phyloP scores from a whole-genome alignment of 2,888 invertebrate species.

The Euzetes globulus region DNA sequence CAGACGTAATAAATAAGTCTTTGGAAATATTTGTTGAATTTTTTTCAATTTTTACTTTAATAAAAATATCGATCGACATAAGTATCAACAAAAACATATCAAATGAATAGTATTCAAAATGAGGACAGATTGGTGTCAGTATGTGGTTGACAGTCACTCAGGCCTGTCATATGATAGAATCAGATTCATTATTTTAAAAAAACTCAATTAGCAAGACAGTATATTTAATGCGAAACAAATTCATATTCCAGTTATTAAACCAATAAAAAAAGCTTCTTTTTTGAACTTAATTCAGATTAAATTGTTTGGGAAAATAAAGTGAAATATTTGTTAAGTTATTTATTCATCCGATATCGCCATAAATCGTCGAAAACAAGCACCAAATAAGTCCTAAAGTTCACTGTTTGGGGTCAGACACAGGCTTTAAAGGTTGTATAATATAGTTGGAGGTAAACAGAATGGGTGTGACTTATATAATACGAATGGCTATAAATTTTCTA shows the following conservation, averaged over 20 bases:
- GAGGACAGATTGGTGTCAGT: constrained; percentile 5
- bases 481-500: constrained; percentile 15
- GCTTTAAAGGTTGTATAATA: background rate
- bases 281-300: background rate
- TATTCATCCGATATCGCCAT: background rate
- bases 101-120: background rate
- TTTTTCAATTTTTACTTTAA: too few species aligned
- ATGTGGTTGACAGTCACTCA: background rate
- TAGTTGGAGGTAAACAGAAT: background rate
- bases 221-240: too few species aligned
- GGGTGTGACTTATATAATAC: constrained; percentile 18
- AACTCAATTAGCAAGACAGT: too few species aligned
- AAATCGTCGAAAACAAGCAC: constrained; percentile 3
- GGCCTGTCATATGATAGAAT: background rate
- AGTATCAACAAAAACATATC: too few species aligned
- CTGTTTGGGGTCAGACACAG: background rate
- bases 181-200: too few species aligned
- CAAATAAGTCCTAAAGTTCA: background rate
- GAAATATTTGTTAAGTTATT: background rate
- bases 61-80: too few species aligned
- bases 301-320: background rate
- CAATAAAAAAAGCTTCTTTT: background rate
- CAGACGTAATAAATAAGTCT: too few species aligned
- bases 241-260: too few species aligned
- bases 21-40: too few species aligned